Conservation (phyloP, 2,113 vertebrate genomes). For the Phalacrocorax brasilianus region DNA sequence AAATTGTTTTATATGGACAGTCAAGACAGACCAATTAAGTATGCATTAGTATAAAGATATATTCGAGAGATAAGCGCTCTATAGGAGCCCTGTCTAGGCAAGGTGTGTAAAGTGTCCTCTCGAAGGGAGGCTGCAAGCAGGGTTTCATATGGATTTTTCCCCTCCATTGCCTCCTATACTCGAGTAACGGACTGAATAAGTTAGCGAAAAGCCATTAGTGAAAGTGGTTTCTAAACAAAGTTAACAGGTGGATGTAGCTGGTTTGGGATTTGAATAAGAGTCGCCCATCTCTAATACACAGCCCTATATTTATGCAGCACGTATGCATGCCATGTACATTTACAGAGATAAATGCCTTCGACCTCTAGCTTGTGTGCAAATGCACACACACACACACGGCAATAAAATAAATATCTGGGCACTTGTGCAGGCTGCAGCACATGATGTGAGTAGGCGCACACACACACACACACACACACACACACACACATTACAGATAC, state of each 20-base stretch:
- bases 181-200: slow-evolving; percentile 53
- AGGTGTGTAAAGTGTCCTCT: slow-evolving; percentile 67
- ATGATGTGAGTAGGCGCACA: neutral
- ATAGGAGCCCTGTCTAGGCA: slow-evolving; percentile 50
- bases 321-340: neutral
- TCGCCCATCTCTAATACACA: neutral
- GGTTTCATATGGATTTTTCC: slow-evolving; percentile 60
- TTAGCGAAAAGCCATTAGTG: slow-evolving; percentile 67
- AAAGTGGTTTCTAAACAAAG: slow-evolving; percentile 67
- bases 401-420: neutral
- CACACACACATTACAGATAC: neutral
- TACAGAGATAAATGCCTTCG: neutral
- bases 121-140: slow-evolving; percentile 9
- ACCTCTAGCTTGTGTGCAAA: neutral
- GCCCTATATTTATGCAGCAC: neutral
- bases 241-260: slow-evolving; percentile 68
- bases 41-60: slow-evolving; percentile 80
- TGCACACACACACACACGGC: neutral
- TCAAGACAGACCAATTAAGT: slow-evolving; percentile 79
- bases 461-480: too few species aligned
- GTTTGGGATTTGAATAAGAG: slow-evolving; percentile 11
- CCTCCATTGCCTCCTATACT: slow-evolving; percentile 48
- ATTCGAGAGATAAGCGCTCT: slow-evolving; percentile 71
- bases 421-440: neutral
- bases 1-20: slow-evolving; percentile 83